Conservation (phyloP, 2,113 vertebrate species). For the Strigops habroptila region DNA sequence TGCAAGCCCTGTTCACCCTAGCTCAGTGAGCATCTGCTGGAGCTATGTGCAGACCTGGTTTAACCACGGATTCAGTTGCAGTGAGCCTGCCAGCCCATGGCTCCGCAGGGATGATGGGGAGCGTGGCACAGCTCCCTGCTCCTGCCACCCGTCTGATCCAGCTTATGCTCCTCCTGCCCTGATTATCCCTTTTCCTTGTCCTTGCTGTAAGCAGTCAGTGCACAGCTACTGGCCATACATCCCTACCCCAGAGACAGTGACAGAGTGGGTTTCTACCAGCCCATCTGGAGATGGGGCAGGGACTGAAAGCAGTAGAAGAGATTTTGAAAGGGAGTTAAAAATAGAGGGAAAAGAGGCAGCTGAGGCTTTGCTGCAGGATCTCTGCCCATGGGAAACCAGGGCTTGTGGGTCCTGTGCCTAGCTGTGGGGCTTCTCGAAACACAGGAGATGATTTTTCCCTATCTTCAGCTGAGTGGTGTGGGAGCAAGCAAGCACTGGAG, state of each 20-base stretch:
- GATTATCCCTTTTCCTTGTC: background rate
- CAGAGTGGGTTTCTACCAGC: background rate
- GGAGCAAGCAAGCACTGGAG: background rate
- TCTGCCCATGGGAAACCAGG: background rate
- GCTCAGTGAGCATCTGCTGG: background rate
- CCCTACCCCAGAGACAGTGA: background rate
- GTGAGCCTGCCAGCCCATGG: background rate
- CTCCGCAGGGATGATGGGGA: background rate
- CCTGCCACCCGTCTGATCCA: background rate
- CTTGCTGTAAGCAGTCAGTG: background rate
- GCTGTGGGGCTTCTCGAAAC: background rate
- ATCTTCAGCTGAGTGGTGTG: background rate
- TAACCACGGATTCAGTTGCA: background rate
- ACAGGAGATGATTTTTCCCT: background rate
- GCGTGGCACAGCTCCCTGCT: accelerated
- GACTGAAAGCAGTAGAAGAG: background rate
- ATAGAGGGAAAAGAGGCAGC: background rate
- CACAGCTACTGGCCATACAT: accelerated
- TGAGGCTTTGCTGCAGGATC: background rate
- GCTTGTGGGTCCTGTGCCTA: background rate
- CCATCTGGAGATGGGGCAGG: background rate
- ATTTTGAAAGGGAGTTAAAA: background rate
- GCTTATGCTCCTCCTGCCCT: background rate
- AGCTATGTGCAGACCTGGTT: background rate
- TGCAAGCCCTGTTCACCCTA: background rate